Base-by-base conservation (phyloP, 2,888 invertebrate genomes). In the Drosophila limbata region DNA sequence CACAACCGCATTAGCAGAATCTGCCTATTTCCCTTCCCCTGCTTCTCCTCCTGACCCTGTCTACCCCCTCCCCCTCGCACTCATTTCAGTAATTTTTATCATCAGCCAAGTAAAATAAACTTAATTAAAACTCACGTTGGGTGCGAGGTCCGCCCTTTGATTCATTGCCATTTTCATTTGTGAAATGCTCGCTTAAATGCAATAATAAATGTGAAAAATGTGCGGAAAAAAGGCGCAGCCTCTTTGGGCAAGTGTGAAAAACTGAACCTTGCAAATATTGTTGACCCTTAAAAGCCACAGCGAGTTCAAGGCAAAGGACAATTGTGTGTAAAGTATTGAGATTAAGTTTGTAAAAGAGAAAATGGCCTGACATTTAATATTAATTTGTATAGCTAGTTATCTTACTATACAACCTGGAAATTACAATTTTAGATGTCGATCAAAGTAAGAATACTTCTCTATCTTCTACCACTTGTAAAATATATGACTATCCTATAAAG, bases 21-120 rank as follows among this genome's bases (percentile, higher is more conserved):
- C 37, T 2, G 37, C n/a, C 6, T n/a, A 37, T n/a, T 6, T 52
- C 60, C 52, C 44, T 31, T 9, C 39, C 10, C 52, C 17, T 25
- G 25, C 25, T 21, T 4, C 8, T n/a, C 2, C 10, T 39, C 40
- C 33, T 15, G n/a, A 1, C 13, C 10, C 10, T 9, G 33, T 15
- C 52, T 11, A 11, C 11, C 6, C 15, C 25, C 6, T 15, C 25
- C 4, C 44, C 11, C 5, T 17, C 66, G 17, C 37, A 25, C n/a
- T 47, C 59, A 69, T 77, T 81, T 68, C 69, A 56, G 81, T 74
- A 64, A 79, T 82, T 89, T 89, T 86, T 88, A 88, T 82, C 77
- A 82, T 76, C 75, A 82, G 59, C 74, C 76, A 82, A 82, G 88
- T 70, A 72, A 70, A 84, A 80, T 85, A 80, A 80, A 86, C 77